Evolutionary conservation across 1,140 invertebrate genomes (phyloP).

Genomic region (Cyclina sinensis): DNA sequence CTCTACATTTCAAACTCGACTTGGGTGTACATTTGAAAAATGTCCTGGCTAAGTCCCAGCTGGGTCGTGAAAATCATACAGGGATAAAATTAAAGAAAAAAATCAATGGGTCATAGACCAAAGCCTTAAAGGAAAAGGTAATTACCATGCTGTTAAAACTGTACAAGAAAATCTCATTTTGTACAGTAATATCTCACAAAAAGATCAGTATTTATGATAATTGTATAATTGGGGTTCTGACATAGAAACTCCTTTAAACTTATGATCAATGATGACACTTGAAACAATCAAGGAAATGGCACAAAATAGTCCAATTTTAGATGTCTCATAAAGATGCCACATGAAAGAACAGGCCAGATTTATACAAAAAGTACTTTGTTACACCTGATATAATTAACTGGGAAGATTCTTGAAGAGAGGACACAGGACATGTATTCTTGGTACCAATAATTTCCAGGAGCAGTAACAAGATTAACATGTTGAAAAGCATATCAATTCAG

Average conservation of each 20-base stretch:
- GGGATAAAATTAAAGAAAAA: background rate
- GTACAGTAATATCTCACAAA: background rate
- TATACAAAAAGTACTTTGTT: too few species aligned
- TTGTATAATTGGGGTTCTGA: background rate
- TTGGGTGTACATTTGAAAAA: too few species aligned
- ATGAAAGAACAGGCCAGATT: too few species aligned
- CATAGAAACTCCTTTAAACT: background rate
- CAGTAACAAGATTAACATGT: too few species aligned
- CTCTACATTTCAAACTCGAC: too few species aligned
- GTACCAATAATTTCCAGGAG: too few species aligned
- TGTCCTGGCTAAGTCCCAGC: too few species aligned
- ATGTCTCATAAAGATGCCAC: too few species aligned
- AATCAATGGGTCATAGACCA: conserved; percentile 8
- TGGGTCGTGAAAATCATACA: background rate
- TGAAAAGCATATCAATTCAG: too few species aligned
- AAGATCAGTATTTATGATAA: conserved; percentile 14
- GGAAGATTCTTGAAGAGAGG: too few species aligned
- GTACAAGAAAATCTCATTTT: background rate
- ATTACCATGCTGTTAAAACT: background rate
- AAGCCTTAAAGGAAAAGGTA: conserved; percentile 1
- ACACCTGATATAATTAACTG: too few species aligned
- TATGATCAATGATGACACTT: background rate
- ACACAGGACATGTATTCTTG: too few species aligned
- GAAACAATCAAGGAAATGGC: background rate
- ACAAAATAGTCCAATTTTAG: background rate